Base-by-base conservation (phyloP, 2,113 vertebrate species). In the Australoheros scitulus region DNA sequence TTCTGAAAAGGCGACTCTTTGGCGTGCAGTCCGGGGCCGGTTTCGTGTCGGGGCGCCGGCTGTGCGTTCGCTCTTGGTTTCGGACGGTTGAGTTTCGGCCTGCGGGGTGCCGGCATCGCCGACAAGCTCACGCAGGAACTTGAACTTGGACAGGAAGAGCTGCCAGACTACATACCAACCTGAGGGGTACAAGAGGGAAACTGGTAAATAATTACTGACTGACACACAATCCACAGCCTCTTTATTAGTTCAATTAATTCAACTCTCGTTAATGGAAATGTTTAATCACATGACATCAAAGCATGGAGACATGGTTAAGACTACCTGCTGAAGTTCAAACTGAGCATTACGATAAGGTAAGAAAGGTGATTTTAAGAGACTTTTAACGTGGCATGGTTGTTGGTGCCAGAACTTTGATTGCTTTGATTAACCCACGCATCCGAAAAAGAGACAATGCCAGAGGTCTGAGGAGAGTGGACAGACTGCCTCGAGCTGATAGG, bases 111-210 rank as follows among this genome's bases (percentile, higher is more conserved):
- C 94, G 0, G 96, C 96, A 50, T 99, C 98, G 13, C 98, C 98
- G 38, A 99, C 95, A 11, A 99, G 94, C 88, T 99, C 98, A 29
- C 98, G 96, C 83, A 99, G 95, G 95, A 99, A 99, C 94, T 99
- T 99, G 95, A 99, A 99, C 95, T 99, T 99, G 38, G 98, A 99
- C 87, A 99, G 88, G 94, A 99, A 99, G 79, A 99, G 96, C 78
- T 99, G 98, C 98, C 98, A 99, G 80, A 99, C 98, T 85, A 99
- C 98, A 83, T 98, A 99, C 98, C 98, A 99, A 86, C 98, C 98
- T 99, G 92, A 34, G 76, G 57, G 57, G 5, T 91, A 77, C 29
- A 24, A 72, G 56, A 6, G 10, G 10, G 26, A 57, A 56, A 58
- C 1, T 9, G 17, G 2, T 5, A 55, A 3, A 43, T 43, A 14